Evolutionary conservation across 2,797 vertebrate species (phyloP), one percentile per base, ranked within the genome.

Genomic region (Novumbra hubbsi): DNA sequence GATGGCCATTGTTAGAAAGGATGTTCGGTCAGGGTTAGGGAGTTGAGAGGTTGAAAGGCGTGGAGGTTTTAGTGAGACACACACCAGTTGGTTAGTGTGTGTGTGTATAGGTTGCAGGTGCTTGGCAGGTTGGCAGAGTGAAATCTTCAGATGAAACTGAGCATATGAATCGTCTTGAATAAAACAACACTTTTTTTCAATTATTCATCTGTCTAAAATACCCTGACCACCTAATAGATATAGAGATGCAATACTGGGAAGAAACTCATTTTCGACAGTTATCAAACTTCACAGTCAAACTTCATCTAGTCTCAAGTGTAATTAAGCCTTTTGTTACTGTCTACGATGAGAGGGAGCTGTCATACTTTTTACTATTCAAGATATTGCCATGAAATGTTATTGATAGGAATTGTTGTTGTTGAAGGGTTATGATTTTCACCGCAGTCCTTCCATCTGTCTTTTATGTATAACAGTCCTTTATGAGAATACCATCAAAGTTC

Each of bases 101-200:
- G 50, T n/a, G 52, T 55, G 52, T 55, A 55, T 55, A 55, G 80
- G 82, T 89, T 84, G 83, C 81, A 86, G 78, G 85, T 82, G 81
- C 84, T 69, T 87, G 82, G 79, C 84, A 88, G 84, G 86, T 88
- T 91, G 80, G 85, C 34, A 62, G 69, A 90, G 90, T 88, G 74
- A 90, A 86, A 88, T 89, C 80, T 85, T 86, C 76, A 83, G 83
- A 91, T 90, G 90, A 91, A 93, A 92, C 89, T 89, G 90, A 92
- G 90, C 91, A 89, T 88, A 87, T 92, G 89, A 92, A 92, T 82
- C 78, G 85, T 81, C 76, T 87, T 91, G 87, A 88, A 92, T 90
- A 88, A 85, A 89, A 88, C 75, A 86, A 86, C 75, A 48, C 76
- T 9, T 12, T 73, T 75, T 87, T 92, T 34, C 83, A 90, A 93